Percentiles rank a stretch among this genome's conserved stretches.
These are phyloP conservation scores for Ferdinandea cuprea DNA, from an alignment of 2,888 invertebrate genomes.

Conservation along the genomic window DNA sequence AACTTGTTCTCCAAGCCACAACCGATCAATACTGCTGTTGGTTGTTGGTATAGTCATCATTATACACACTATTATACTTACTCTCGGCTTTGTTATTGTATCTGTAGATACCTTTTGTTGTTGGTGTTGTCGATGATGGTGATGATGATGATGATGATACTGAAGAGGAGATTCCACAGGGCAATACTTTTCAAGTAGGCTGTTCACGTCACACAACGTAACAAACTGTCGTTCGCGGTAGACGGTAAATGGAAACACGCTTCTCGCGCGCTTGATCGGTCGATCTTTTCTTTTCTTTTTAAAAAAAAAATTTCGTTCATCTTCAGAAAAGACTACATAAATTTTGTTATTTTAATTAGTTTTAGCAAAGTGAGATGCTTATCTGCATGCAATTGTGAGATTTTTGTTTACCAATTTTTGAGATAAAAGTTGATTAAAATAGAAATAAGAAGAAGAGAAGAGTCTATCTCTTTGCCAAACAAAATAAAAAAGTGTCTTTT, in stretches of 20 bases:
- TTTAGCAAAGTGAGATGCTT: background rate
- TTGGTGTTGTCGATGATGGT: constrained; percentile 24
- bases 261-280: constrained; percentile 29
- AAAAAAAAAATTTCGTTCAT: background rate
- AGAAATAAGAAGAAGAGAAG: background rate
- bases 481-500: constrained; percentile 17
- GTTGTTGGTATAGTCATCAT: too few species aligned
- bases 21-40: constrained; percentile 51
- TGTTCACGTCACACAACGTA: constrained; percentile 64
- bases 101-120: constrained; percentile 7
- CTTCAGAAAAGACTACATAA: background rate
- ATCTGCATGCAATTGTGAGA: background rate
- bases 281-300: constrained; percentile 3
- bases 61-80: constrained; percentile 3
- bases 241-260: constrained; percentile 59
- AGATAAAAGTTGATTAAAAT: constrained; percentile 1
- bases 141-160: background rate
- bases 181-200: constrained; percentile 54
- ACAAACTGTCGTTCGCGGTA: constrained; percentile 55
- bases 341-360: constrained; percentile 2
- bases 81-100: constrained; percentile 16
- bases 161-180: constrained; percentile 61
- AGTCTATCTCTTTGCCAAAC: background rate
- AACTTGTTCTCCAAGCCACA: constrained; percentile 56
- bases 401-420: background rate